phyloP scores from a whole-genome alignment of 1,140 invertebrate species.

The Drosophila arizonae region DNA sequence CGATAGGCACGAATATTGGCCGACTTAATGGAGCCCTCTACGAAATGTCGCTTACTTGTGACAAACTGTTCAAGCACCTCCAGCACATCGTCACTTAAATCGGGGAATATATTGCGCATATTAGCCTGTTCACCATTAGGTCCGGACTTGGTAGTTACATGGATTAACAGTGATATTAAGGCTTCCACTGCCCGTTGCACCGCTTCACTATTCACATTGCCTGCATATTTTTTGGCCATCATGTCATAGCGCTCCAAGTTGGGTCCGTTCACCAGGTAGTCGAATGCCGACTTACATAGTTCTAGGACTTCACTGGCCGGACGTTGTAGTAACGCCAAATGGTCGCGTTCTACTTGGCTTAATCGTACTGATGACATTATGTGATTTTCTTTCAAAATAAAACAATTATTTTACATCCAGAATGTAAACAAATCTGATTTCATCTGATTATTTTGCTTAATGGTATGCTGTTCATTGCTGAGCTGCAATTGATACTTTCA shows the following conservation, averaged over 20 bases:
- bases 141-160: constrained; percentile 59
- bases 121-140: constrained; percentile 15
- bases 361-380: constrained; percentile 55
- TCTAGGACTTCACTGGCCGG: constrained; percentile 65
- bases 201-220: constrained; percentile 19
- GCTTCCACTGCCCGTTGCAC: constrained; percentile 68
- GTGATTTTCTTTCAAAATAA: not conserved
- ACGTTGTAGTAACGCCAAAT: constrained; percentile 57
- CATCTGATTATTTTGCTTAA: constrained; percentile 11
- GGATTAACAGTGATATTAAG: constrained; percentile 70
- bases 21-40: constrained; percentile 79
- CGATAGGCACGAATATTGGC: constrained; percentile 76
- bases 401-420: constrained; percentile 7
- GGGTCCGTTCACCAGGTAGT: constrained; percentile 71
- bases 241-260: constrained; percentile 59
- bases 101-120: constrained; percentile 53
- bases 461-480: constrained; percentile 24
- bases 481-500: not conserved
- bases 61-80: constrained; percentile 74
- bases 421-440: constrained; percentile 42
- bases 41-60: constrained; percentile 67
- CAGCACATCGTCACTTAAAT: constrained; percentile 53
- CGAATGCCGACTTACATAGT: constrained; percentile 74
- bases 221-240: constrained; percentile 57
- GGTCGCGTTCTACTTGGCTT: constrained; percentile 59